phyloP scores from a whole-genome alignment of 2,888 invertebrate genomes.

The Sinohyriopsis cumingii region DNA sequence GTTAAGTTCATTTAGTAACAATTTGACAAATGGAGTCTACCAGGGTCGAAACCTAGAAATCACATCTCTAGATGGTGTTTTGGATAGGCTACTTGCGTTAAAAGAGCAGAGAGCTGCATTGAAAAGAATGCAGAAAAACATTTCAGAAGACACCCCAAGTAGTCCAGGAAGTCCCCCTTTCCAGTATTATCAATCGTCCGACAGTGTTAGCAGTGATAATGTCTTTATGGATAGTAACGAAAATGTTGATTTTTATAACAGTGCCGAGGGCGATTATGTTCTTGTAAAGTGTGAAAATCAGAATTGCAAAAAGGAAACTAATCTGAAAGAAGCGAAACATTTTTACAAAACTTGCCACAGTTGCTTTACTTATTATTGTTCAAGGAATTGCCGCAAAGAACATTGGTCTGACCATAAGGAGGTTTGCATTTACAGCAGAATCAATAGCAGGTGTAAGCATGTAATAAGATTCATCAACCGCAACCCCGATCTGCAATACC shows the following conservation, averaged over 20 bases:
- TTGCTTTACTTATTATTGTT: slow-evolving; percentile 95
- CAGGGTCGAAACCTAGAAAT: slow-evolving; percentile 23
- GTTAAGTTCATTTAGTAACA: slow-evolving; percentile 25
- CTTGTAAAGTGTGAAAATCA: slow-evolving; percentile 61
- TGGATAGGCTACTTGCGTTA: slow-evolving; percentile 50
- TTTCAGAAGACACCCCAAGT: slow-evolving; percentile 14
- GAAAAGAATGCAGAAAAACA: slow-evolving; percentile 26
- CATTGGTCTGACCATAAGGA: slow-evolving; percentile 93
- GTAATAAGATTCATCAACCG: slow-evolving; percentile 73
- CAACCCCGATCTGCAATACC: slow-evolving; percentile 75
- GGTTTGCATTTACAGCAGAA: slow-evolving; percentile 90
- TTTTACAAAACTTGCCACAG: slow-evolving; percentile 94
- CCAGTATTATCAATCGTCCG: slow-evolving; percentile 6
- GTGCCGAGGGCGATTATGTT: slow-evolving; percentile 29
- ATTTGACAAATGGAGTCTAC: slow-evolving; percentile 15
- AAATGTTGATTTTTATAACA: slow-evolving; percentile 12
- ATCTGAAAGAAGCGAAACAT: slow-evolving; percentile 83
- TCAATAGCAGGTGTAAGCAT: slow-evolving; percentile 88
- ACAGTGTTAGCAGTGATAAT: slow-evolving; percentile 6
- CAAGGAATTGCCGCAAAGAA: slow-evolving; percentile 88
- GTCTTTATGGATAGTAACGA: slow-evolving; percentile 13
- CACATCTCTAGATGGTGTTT: slow-evolving; percentile 49
- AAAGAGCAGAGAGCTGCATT: slow-evolving; percentile 30
- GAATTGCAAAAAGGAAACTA: slow-evolving; percentile 62
- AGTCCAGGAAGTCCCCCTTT: slow-evolving; percentile 34